Evolutionary conservation across 1,140 invertebrate genomes (phyloP).

Genomic region (Leptoteleia sp.): DNA sequence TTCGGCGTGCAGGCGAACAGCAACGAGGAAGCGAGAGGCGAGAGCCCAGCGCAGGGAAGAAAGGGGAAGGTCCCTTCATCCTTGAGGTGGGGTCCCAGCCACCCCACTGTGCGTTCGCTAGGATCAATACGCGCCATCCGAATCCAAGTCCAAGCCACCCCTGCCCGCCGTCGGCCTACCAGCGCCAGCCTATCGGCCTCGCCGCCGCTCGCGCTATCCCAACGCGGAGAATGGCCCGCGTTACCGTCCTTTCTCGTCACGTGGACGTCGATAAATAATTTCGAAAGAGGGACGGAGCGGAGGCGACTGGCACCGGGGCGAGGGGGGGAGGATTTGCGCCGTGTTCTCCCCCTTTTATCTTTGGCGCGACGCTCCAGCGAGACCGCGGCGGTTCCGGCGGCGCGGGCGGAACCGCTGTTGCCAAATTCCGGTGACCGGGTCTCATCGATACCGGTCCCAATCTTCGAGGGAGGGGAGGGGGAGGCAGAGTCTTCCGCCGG

Average conservation of each 20-base stretch:
- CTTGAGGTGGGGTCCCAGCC: slow-evolving; percentile 79
- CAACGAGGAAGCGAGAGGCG: slow-evolving; percentile 59
- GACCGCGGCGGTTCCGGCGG: slow-evolving; percentile 3
- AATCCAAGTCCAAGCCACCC: slow-evolving; percentile 78
- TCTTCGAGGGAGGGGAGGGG: no score
- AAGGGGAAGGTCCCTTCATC: slow-evolving; percentile 78
- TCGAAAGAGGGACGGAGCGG: slow-evolving; percentile 17
- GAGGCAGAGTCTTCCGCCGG: neutral
- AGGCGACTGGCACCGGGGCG: no score
- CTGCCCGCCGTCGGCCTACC: slow-evolving; percentile 67
- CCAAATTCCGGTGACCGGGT: slow-evolving; percentile 13
- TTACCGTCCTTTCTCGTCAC: slow-evolving; percentile 50
- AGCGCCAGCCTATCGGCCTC: slow-evolving; percentile 66
- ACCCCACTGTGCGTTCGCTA: slow-evolving; percentile 76
- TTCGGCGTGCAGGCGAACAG: slow-evolving; percentile 44
- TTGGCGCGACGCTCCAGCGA: neutral
- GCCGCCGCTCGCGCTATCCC: slow-evolving; percentile 64
- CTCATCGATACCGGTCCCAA: slow-evolving; percentile 12
- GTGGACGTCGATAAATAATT: slow-evolving; percentile 52
- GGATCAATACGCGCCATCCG: slow-evolving; percentile 81
- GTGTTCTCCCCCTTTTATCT: no score
- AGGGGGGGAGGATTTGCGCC: no score
- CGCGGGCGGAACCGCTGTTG: slow-evolving; percentile 3
- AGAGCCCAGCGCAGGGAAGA: slow-evolving; percentile 44
- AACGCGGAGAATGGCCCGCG: slow-evolving; percentile 59